Conservation (phyloP, 2,888 invertebrate genomes). For the Tetragonula carbonaria region DNA sequence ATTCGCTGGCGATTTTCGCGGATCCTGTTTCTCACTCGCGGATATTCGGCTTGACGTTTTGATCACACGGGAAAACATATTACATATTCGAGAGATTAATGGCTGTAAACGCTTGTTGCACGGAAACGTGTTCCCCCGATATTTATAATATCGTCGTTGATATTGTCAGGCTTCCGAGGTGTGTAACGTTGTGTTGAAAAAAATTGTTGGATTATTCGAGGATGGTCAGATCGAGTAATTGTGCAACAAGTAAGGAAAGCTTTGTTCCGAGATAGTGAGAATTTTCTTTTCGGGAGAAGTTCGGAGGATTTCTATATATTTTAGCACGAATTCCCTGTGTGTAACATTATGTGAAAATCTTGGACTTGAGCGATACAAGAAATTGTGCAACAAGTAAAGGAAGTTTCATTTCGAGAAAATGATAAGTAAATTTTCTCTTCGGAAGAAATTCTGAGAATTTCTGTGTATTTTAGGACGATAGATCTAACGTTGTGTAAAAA, state of each 20-base stretch:
- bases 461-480: too few species aligned
- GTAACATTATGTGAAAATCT: too few species aligned
- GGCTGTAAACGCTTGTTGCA: background rate
- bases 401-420: too few species aligned
- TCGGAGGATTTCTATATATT: too few species aligned
- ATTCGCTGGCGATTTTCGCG: background rate
- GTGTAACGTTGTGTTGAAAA: background rate
- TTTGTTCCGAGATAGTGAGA: too few species aligned
- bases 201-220: background rate
- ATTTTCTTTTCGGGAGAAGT: too few species aligned
- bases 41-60: background rate
- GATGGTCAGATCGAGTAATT: background rate
- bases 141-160: background rate
- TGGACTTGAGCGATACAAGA: too few species aligned
- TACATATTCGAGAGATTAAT: background rate
- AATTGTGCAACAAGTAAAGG: too few species aligned
- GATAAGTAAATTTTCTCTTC: too few species aligned
- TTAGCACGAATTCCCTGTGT: too few species aligned
- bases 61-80: background rate
- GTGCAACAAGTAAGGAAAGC: background rate
- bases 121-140: background rate
- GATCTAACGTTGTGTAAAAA: background rate
- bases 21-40: background rate
- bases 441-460: too few species aligned
- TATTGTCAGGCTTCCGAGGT: background rate